These are phyloP conservation scores for Portevinia maculata DNA, from an alignment of 2,888 invertebrate species.

Conservation along the genomic window DNA sequence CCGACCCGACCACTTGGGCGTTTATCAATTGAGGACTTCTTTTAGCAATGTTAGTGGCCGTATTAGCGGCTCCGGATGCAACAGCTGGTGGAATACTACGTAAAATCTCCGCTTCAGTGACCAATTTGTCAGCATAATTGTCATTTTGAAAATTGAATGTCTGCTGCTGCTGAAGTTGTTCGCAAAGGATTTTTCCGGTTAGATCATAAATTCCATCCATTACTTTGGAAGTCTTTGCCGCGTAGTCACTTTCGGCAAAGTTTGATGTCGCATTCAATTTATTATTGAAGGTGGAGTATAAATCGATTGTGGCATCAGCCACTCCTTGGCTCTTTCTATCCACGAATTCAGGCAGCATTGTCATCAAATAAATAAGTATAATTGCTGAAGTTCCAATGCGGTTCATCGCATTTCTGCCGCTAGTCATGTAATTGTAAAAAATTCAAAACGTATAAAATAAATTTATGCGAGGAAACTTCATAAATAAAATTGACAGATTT, in stretches of 20 bases:
- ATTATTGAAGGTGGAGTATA: slow-evolving; percentile 50
- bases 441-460: slow-evolving; percentile 43
- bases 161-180: slow-evolving; percentile 35
- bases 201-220: slow-evolving; percentile 45
- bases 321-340: slow-evolving; percentile 2
- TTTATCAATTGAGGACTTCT: slow-evolving; percentile 34
- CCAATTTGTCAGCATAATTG: slow-evolving; percentile 53
- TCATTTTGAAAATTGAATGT: slow-evolving; percentile 4
- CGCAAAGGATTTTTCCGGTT: slow-evolving; percentile 16
- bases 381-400: slow-evolving; percentile 60
- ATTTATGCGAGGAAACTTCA: slow-evolving; percentile 64
- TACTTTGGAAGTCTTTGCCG: slow-evolving; percentile 8
- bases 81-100: slow-evolving; percentile 27
- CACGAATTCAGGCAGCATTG: slow-evolving; percentile 17
- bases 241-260: slow-evolving; percentile 50
- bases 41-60: slow-evolving; percentile 19
- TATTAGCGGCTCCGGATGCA: slow-evolving; percentile 33
- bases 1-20: slow-evolving; percentile 36
- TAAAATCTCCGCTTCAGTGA: slow-evolving; percentile 12
- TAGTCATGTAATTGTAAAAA: slow-evolving; percentile 29
- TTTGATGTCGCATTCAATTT: slow-evolving; percentile 46
- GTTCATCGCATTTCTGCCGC: slow-evolving; percentile 66
- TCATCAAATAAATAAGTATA: slow-evolving; percentile 65
- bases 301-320: slow-evolving; percentile 26
- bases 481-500: slow-evolving; percentile 56